phyloP scores from a whole-genome alignment of 1,140 invertebrate species.

The roundworm (Caenorhabditis elegans) region DNA sequence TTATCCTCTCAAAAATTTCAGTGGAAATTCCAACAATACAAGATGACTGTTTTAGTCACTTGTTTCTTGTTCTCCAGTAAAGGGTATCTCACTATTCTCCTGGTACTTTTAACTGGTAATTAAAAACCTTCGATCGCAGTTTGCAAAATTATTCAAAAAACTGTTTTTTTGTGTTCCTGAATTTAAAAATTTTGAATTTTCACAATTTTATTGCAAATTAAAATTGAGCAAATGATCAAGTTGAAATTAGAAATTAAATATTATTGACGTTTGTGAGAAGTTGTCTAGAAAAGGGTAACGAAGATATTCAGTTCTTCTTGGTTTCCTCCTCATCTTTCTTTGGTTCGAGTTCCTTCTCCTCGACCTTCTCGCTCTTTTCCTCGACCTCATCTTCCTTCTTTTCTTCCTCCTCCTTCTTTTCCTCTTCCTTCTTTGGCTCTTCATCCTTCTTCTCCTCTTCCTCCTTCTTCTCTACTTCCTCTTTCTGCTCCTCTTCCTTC shows the following conservation, averaged over 20 bases:
- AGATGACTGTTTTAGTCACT: no score
- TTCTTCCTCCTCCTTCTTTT: background rate
- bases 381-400: background rate
- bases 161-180: no score
- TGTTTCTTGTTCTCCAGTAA: no score
- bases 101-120: no score
- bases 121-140: no score
- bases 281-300: background rate
- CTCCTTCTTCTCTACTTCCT: background rate
- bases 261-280: background rate
- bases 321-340: slow-evolving; percentile 5
- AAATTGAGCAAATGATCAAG: background rate
- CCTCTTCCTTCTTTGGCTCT: background rate
- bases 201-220: background rate
- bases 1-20: no score
- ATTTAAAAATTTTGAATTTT: background rate
- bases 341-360: background rate
- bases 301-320: slow-evolving; percentile 14
- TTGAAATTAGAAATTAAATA: background rate
- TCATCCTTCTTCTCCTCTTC: background rate
- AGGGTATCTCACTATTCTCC: no score
- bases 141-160: no score
- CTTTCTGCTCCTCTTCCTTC: background rate
- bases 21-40: no score
- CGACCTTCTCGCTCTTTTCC: background rate